Percentiles rank a stretch among this genome's conserved stretches.
Evolutionary conservation across 1,140 invertebrate species (phyloP).

Genomic region (Mercenaria mercenaria): DNA sequence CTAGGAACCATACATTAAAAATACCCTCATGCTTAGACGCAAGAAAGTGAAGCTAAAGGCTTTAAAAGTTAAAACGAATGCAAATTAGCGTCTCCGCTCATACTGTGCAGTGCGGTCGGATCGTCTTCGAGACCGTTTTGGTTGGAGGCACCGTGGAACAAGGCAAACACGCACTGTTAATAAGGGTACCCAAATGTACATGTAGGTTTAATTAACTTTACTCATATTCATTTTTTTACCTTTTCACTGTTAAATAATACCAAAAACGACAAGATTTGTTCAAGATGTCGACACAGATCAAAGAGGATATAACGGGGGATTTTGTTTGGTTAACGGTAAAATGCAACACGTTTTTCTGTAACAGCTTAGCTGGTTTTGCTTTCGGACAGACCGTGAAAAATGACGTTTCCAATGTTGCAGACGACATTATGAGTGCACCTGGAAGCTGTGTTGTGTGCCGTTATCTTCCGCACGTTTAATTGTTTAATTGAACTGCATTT

Average conservation of each 20-base stretch:
- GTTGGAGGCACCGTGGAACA: not conserved
- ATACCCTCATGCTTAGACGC: no score
- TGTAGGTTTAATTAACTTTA: not conserved
- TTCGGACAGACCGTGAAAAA: slow-evolving; percentile 12
- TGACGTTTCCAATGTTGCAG: slow-evolving; percentile 2
- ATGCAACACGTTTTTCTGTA: slow-evolving; percentile 44
- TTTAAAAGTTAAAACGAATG: no score
- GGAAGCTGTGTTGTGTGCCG: not conserved
- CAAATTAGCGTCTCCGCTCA: no score
- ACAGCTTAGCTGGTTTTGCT: slow-evolving; percentile 26
- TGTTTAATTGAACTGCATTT: not conserved
- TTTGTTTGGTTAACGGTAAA: slow-evolving; percentile 50
- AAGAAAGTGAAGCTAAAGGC: no score
- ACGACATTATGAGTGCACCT: slow-evolving; percentile 4
- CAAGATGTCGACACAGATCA: slow-evolving; percentile 37
- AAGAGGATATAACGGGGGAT: not conserved
- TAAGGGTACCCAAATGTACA: not conserved
- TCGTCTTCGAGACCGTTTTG: no score
- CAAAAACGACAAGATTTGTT: slow-evolving; percentile 5
- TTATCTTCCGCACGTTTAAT: slow-evolving; percentile 19
- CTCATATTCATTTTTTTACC: not conserved
- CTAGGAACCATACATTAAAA: no score
- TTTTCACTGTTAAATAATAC: slow-evolving; percentile 19
- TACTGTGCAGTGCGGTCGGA: no score
- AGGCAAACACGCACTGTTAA: not conserved